Base-by-base conservation (phyloP, 1,140 invertebrate genomes). In the Pomacea maculata region DNA sequence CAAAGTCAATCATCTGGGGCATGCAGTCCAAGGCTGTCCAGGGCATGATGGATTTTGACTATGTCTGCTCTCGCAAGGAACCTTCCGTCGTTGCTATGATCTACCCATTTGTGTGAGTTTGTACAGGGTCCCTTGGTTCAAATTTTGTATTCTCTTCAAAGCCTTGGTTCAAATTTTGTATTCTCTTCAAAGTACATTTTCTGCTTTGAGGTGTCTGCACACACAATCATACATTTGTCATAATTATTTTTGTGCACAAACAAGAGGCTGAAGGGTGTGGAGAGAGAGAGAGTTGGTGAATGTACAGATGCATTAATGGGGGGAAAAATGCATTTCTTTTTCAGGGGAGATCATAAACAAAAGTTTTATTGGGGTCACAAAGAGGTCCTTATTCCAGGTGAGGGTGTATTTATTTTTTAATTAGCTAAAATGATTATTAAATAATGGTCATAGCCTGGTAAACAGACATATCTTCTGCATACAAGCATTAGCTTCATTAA, bases 361-460 rank as follows among this genome's bases (percentile, higher is more conserved):
- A 99, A 99, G 92, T 99, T 98, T 92, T 99, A 99, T 89, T 99
- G 98, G 96, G 99, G 98, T 1, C 98, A 99, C 91, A 99, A 99
- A 89, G 98, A 99, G 91, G 95, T 99, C 70, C 94, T 99, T 12
- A 95, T 99, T 89, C 95, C 95, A 83, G 90, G 92, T 92, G 84
- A 75, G 77, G 29, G 52, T 34, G 34, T 45, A 45, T 45, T 45
- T 45, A 45, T 45, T 45, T 45, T 45, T 45, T 45, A 45, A 45
- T 45, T 45, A 45, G 34, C 34, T 45, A 45, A 45, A 45, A 45
- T 45, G 34, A 2, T 45, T 45, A 45, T 45, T 45, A 45, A 45
- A 45, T 45, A 45, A 45, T 45, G 34, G 2, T 45, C 34, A 45
- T 45, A 45, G 34, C 2, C 34, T 45, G 34, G 34, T 2, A 45